Conservation (phyloP, 2,888 invertebrate species). For the Lissonota sp. region DNA sequence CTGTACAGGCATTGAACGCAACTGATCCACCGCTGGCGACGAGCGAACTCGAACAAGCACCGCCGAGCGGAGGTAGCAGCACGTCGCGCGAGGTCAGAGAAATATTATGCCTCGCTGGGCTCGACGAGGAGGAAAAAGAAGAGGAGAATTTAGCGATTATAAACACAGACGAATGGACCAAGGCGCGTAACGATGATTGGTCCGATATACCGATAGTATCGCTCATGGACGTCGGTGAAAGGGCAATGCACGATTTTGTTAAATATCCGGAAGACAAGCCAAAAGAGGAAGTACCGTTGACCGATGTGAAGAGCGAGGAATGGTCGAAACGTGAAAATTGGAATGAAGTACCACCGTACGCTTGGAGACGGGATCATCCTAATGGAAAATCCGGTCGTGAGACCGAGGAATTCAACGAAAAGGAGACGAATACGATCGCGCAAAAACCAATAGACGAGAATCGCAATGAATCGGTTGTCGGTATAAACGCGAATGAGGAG, state of each 20-base stretch:
- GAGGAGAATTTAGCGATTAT: slow-evolving; percentile 73
- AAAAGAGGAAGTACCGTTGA: slow-evolving; percentile 21
- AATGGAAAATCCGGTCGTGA: slow-evolving; percentile 46
- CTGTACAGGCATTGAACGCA: slow-evolving; percentile 76
- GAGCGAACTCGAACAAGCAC: slow-evolving; percentile 78
- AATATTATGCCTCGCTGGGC: slow-evolving; percentile 90
- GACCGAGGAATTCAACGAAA: slow-evolving; percentile 64
- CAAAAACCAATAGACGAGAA: neutral
- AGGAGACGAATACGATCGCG: slow-evolving; percentile 44
- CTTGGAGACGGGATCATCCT: slow-evolving; percentile 57
- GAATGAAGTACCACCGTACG: slow-evolving; percentile 46
- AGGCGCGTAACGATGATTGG: slow-evolving; percentile 80
- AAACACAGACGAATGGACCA: slow-evolving; percentile 65
- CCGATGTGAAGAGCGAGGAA: slow-evolving; percentile 45
- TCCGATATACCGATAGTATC: slow-evolving; percentile 83
- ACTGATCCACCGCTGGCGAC: slow-evolving; percentile 77
- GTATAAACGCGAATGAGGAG: slow-evolving; percentile 55
- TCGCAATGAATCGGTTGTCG: slow-evolving; percentile 9
- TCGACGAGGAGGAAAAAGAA: slow-evolving; percentile 76
- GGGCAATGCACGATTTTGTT: slow-evolving; percentile 59
- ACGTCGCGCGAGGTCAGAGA: slow-evolving; percentile 96
- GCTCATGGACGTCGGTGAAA: slow-evolving; percentile 75
- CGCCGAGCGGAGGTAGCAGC: slow-evolving; percentile 93
- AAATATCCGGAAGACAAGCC: slow-evolving; percentile 54
- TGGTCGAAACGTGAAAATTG: slow-evolving; percentile 44